Conservation (phyloP, 1,140 invertebrate genomes). For the Phymorhynchus buccinoides region DNA sequence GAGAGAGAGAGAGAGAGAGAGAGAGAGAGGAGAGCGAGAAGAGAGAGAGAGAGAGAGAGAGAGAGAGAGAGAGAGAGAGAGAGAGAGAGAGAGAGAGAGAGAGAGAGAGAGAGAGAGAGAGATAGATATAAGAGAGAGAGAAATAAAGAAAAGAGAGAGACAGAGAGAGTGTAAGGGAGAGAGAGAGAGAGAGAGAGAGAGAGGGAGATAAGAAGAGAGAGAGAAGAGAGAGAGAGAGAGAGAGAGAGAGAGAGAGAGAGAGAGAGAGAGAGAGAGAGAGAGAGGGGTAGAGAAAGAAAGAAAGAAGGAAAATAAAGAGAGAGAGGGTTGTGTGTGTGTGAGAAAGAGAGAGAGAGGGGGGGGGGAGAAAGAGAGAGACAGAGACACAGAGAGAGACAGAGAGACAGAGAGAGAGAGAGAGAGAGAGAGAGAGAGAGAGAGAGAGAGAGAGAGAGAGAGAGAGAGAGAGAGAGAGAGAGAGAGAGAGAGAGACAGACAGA, state of each 20-base stretch:
- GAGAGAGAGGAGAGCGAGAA: neutral
- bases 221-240: neutral
- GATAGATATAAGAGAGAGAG: no score
- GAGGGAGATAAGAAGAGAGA: neutral
- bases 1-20: neutral
- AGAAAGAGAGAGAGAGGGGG: neutral
- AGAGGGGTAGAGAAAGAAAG: neutral
- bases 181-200: conserved; percentile 17
- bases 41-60: conserved; percentile 23
- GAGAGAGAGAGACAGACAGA: conserved; percentile 2
- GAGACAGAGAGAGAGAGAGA: conserved; percentile 3
- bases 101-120: no score
- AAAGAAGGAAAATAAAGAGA: neutral
- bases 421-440: neutral
- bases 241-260: neutral
- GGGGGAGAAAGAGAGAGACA: conserved; percentile 4
- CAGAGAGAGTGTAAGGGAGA: no score
- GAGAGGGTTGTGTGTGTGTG: neutral
- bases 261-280: neutral
- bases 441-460: neutral
- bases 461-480: neutral
- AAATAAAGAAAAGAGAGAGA: neutral
- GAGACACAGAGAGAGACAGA: neutral
- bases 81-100: conserved; percentile 17
- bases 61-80: conserved; percentile 8